Base-by-base conservation (phyloP, 2,888 invertebrate species). In the Cryptophagus acutangulus region DNA sequence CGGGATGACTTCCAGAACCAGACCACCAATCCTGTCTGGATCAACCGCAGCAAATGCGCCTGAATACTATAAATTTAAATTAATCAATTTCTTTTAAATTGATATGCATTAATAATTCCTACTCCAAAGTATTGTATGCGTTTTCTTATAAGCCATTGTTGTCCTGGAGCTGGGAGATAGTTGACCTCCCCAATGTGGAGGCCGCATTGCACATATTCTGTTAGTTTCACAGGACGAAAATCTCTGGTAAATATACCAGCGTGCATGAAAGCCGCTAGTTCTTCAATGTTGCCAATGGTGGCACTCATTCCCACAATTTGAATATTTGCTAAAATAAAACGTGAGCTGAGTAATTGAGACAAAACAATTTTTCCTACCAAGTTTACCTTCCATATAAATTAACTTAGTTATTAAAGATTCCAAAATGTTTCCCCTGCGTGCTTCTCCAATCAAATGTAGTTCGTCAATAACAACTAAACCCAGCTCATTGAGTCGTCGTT, bases 231-330 rank as follows among this genome's bases (percentile, higher is more conserved):
- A 0, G 96, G 96, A 28, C 96, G 76, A 71, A 96, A 97, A 62
- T 92, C 79, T 41, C 84, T 80, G 9, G 81, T 78, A 66, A 85
- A 96, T 9, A 88, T 73, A 36, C 87, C 84, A 0, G 94, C 87
- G 38, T 81, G 75, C 1, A 99, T 72, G 69, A 94, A 97, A 38
- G 66, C 59, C 1, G 85, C 81, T 29, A 99, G 54, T 60, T 95
- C 90, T 0, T 77, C 65, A 38, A 95, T 72, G 71, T 97, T 96
- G 41, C 90, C 93, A 55, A 97, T 86, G 0, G 97, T 97, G 0
- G 97, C 97, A 68, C 93, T 94, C 94, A 97, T 96, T 14, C 93
- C 95, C 12, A 97, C 79, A 41, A 97, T 83, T 65, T 94, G 94
- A 43, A 89, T 82, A 40, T 71, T 71, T 29, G 73, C 81, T 81